Conservation (phyloP, 2,113 vertebrate genomes). For the Oncorhynchus clarkii region DNA sequence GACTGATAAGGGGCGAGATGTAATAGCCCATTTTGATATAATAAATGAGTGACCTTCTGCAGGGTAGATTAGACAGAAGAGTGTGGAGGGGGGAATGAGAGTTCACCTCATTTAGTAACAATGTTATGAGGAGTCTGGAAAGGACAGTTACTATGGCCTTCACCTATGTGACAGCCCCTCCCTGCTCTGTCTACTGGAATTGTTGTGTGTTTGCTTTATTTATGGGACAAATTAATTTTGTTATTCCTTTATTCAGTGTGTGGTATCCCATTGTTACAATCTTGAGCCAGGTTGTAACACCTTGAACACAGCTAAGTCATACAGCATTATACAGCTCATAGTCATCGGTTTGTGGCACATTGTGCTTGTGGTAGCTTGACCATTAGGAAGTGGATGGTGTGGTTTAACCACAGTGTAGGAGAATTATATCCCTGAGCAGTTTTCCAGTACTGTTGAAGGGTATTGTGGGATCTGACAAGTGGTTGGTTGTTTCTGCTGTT, state of each 20-base stretch:
- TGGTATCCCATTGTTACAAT: too few species aligned
- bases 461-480: neutral
- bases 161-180: too few species aligned
- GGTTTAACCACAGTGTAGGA: neutral
- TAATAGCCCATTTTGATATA: conserved; percentile 28
- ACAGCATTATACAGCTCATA: neutral
- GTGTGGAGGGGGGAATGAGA: too few species aligned
- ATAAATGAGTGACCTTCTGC: conserved; percentile 31
- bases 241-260: too few species aligned
- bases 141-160: neutral
- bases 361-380: neutral
- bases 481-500: conserved; percentile 7
- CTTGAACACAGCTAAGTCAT: neutral
- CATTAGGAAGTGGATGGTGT: neutral
- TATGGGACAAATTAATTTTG: too few species aligned
- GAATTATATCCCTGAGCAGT: neutral
- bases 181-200: too few species aligned
- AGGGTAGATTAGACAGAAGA: conserved; percentile 14
- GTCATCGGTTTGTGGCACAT: neutral
- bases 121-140: neutral
- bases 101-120: neutral
- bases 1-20: conserved; percentile 38
- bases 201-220: too few species aligned
- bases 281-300: too few species aligned
- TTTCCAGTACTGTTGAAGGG: conserved; percentile 13